phyloP scores from a whole-genome alignment of 2,113 vertebrate genomes.

The Pluvianellus socialis region DNA sequence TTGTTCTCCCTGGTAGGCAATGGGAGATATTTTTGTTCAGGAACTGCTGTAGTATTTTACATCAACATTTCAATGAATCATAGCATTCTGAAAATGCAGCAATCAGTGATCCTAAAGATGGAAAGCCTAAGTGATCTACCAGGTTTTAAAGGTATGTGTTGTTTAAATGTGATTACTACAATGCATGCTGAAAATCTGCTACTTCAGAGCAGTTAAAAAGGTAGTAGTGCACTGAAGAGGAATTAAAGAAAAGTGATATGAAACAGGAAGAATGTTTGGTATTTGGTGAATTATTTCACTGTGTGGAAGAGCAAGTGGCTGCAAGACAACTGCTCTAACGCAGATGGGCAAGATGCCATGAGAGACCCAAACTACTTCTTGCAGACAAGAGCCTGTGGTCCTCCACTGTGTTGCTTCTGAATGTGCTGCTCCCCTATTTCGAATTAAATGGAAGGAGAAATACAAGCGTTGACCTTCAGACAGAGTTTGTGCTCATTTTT shows the following conservation, averaged over 20 bases:
- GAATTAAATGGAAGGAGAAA: not conserved
- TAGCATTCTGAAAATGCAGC: not conserved
- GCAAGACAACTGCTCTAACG: not conserved
- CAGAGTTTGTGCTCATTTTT: not conserved
- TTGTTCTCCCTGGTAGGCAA: constrained; percentile 10
- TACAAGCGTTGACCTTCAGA: not conserved
- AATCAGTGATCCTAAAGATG: not conserved
- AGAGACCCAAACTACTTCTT: too few species aligned
- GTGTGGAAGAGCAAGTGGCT: not conserved
- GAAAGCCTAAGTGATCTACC: not conserved
- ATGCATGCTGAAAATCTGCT: not conserved
- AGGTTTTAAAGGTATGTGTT: not conserved
- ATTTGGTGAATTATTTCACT: not conserved
- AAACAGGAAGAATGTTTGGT: not conserved
- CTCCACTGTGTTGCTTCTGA: not conserved
- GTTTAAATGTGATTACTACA: not conserved
- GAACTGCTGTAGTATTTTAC: not conserved
- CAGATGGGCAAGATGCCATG: not conserved
- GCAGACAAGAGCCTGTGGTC: not conserved
- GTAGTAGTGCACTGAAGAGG: not conserved
- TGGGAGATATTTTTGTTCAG: not conserved
- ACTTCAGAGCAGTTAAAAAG: not conserved
- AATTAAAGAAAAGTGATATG: not conserved
- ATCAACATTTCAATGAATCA: not conserved
- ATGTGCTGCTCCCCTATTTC: not conserved